A percentile compares a stretch with the other conserved stretches of the same genome.
phyloP scores from a whole-genome alignment of 2,888 invertebrate species.

The Bellardia pandia region DNA sequence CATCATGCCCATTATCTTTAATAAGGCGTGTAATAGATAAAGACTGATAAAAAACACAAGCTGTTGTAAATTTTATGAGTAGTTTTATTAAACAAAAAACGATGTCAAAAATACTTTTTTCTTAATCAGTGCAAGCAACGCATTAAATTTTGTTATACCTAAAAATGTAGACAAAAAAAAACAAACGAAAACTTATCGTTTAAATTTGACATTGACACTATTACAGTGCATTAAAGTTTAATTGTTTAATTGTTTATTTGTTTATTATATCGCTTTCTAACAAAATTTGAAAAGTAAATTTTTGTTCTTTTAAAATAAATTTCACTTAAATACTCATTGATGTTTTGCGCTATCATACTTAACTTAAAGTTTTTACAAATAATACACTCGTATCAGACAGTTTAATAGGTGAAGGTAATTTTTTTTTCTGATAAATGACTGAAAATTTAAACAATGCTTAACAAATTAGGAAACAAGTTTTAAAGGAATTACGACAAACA shows the following conservation, averaged over 20 bases:
- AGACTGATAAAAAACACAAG: neutral
- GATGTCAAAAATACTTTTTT: slow-evolving; percentile 23
- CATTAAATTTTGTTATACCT: neutral
- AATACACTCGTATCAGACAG: neutral
- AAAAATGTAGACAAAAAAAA: slow-evolving; percentile 17
- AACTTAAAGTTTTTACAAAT: neutral
- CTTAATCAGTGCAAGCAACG: neutral
- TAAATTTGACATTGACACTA: slow-evolving; percentile 65
- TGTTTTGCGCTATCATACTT: neutral
- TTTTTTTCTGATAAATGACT: neutral
- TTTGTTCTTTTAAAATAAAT: neutral
- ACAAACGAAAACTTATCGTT: slow-evolving; percentile 14
- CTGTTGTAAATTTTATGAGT: neutral
- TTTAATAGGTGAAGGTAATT: neutral
- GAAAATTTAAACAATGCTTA: neutral
- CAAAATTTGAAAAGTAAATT: neutral
- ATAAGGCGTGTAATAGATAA: slow-evolving; percentile 14
- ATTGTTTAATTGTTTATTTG: slow-evolving; percentile 17
- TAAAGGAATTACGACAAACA: no score
- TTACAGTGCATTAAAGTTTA: slow-evolving; percentile 48
- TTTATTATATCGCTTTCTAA: neutral
- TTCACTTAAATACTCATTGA: neutral
- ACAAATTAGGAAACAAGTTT: neutral
- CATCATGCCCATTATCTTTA: slow-evolving; percentile 2
- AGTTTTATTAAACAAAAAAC: neutral